Base-by-base conservation (phyloP, 1,140 invertebrate species). In the Chrysoperla carnea region DNA sequence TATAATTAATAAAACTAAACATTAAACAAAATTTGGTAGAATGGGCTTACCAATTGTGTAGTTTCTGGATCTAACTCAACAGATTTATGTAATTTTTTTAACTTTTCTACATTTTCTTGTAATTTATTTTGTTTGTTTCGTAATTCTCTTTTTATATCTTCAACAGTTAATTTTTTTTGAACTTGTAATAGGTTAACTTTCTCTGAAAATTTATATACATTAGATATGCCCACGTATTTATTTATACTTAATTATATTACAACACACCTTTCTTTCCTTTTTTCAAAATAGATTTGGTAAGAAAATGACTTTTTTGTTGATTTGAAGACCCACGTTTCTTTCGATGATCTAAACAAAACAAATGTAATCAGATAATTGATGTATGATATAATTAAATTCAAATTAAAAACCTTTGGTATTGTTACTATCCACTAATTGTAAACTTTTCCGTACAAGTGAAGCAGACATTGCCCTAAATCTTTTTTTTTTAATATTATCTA, bases 341-440 rank as follows among this genome's bases (percentile, higher is more conserved):
- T 41, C 29, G 42, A 42, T 36, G 47, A 43, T 50, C 48, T 57
- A 43, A n/a, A 35, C 42, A n/a, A 6, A 17, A 41, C 38, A 31
- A 49, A 48, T 23, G 48, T 46, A 39, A 44, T 36, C 6, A 33
- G 31, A 12, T 33, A 11, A 33, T 33, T n/a, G 42, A 41, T 11
- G 40, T n/a, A 42, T 40, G 44, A 37, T 29, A 39, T 23, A 13
- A 31, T 11, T 28, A 27, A 39, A 4, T 11, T 40, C 27, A 28
- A 39, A 39, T 36, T n/a, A 40, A 13, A 36, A 45, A 49, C 42
- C 15, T 42, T 47, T 44, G 15, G 41, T 51, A 58, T 60, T 60
- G 52, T 63, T 59, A 45, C 51, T 56, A 51, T 66, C 62, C 31
- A 68, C 62, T 42, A 67, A 53, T 56, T 58, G 59, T 45, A 67